Evolutionary conservation across 2,113 vertebrate species (phyloP).

Genomic region (Telmatochromis brachygnathus): DNA sequence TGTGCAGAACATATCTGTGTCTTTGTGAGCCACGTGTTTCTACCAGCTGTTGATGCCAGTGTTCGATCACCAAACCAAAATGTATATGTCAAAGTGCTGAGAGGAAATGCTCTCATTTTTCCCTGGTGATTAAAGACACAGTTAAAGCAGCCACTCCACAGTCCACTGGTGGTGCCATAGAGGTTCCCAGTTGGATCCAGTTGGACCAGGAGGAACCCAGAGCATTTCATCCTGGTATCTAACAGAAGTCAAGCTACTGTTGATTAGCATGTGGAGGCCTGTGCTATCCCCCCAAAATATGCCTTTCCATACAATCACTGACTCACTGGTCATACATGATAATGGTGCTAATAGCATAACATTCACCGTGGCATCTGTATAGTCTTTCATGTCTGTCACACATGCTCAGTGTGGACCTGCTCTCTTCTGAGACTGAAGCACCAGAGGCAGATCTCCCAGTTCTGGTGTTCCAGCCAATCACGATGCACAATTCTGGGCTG

Average conservation of each 20-base stretch:
- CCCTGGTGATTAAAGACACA: neutral
- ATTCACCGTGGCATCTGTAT: neutral
- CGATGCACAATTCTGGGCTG: neutral
- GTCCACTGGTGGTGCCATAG: neutral
- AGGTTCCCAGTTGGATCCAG: neutral
- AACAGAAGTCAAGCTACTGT: neutral
- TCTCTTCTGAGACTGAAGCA: neutral
- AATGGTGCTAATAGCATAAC: neutral
- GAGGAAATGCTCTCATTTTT: neutral
- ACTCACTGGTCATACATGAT: neutral
- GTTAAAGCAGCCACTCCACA: neutral
- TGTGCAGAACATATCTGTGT: neutral
- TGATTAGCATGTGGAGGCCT: neutral
- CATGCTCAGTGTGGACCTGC: neutral
- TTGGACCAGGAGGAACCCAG: neutral
- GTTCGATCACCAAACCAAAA: neutral
- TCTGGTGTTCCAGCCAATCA: neutral
- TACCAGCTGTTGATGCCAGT: neutral
- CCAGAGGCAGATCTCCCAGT: neutral
- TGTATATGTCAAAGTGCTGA: neutral
- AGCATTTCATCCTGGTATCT: neutral
- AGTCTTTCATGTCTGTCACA: neutral
- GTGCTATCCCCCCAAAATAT: neutral
- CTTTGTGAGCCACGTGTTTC: neutral
- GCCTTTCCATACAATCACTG: neutral